Percentiles rank a stretch among this genome's conserved stretches.
These are phyloP conservation scores for Hippopotamus amphibius DNA, from an alignment of 2,113 vertebrate genomes.

Conservation along the genomic window DNA sequence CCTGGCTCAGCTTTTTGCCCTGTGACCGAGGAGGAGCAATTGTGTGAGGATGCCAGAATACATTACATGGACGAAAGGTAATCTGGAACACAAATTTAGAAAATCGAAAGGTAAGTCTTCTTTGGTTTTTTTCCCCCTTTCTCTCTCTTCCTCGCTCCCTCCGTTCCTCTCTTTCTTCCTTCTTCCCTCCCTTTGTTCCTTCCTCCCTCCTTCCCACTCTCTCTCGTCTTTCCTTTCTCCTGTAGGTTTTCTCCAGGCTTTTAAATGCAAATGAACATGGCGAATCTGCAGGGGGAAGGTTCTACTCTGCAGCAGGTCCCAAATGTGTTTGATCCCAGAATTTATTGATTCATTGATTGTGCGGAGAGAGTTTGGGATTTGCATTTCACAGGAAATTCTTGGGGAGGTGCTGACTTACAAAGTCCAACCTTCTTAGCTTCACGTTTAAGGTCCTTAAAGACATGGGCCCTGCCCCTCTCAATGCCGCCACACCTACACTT, in stretches of 20 bases:
- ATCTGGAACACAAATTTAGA: not conserved
- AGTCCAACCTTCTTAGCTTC: not conserved
- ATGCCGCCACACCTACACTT: not conserved
- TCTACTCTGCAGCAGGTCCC: not conserved
- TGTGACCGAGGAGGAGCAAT: not conserved
- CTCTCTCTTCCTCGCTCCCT: not conserved
- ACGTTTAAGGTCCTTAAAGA: not conserved
- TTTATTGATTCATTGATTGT: conserved; percentile 52
- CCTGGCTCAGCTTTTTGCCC: not conserved
- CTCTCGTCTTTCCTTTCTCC: not conserved
- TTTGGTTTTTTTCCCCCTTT: not conserved
- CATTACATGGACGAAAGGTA: not conserved
- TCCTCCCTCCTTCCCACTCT: too few species aligned
- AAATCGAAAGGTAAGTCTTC: not conserved
- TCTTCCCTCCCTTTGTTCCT: too few species aligned
- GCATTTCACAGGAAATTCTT: not conserved
- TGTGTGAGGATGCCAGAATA: not conserved
- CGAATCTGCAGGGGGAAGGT: not conserved
- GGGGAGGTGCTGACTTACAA: conserved; percentile 10
- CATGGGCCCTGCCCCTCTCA: not conserved
- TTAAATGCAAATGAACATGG: not conserved
- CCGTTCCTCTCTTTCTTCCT: fast-evolving
- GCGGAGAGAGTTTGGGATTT: conserved; percentile 6
- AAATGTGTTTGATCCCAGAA: conserved; percentile 36
- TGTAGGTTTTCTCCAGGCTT: not conserved